phyloP scores from a whole-genome alignment of 2,113 vertebrate genomes.

The Hylia prasina region DNA sequence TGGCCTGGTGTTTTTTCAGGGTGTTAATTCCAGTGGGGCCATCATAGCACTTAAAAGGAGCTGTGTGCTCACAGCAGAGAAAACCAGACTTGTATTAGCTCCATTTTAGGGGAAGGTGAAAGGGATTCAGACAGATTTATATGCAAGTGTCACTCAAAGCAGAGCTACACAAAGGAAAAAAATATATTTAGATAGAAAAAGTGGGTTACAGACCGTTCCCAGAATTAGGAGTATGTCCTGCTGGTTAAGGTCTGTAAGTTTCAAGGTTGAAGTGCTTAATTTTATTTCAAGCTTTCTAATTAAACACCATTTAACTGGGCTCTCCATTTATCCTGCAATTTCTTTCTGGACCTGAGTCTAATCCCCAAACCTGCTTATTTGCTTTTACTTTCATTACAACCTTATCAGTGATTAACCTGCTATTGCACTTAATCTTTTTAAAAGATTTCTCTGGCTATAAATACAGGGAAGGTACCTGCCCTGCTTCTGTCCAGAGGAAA shows the following conservation, averaged over 20 bases:
- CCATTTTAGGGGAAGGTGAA: neutral
- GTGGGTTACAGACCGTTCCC: neutral
- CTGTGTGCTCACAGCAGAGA: neutral
- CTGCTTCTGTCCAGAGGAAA: neutral
- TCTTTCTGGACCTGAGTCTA: neutral
- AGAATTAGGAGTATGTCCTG: neutral
- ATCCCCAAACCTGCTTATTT: conserved; percentile 29
- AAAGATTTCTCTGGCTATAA: conserved; percentile 17
- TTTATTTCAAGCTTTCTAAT: conserved; percentile 23
- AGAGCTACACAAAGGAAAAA: neutral
- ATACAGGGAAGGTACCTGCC: neutral
- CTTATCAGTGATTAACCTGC: conserved; percentile 51
- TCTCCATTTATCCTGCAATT: neutral
- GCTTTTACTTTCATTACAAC: conserved; percentile 31
- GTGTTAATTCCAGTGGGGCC: neutral
- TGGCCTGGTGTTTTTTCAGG: neutral
- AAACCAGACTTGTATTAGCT: neutral
- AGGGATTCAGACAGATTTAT: neutral
- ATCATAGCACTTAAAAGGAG: neutral
- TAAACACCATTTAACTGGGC: neutral
- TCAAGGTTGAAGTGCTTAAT: neutral
- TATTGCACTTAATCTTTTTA: conserved; percentile 38
- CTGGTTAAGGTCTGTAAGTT: neutral
- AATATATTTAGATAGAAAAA: neutral
- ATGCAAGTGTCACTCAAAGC: neutral